Evolutionary conservation across 2,113 vertebrate genomes (phyloP).

Genomic region (Rhinichthys klamathensis): DNA sequence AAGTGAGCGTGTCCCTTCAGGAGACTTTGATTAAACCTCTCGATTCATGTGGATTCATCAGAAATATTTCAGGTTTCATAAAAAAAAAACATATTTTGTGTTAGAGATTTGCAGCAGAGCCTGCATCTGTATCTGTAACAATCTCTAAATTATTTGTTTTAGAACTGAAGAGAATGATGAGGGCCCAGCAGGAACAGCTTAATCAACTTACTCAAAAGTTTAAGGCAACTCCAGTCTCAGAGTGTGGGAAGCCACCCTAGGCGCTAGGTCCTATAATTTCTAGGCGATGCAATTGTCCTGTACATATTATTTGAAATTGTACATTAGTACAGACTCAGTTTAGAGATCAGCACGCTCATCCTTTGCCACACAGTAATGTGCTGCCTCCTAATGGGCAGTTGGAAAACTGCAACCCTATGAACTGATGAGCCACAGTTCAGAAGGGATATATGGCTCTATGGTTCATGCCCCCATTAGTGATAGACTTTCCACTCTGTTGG

Average conservation of each 20-base stretch:
- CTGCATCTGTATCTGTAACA: no score
- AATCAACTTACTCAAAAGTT: neutral
- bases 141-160: no score
- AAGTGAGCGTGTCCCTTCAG: no score
- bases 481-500: neutral
- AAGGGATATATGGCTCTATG: neutral
- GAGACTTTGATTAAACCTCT: no score
- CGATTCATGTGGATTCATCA: no score
- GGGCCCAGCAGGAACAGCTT: no score
- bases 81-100: no score
- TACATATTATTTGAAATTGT: neutral
- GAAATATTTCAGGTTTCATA: no score
- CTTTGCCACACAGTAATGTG: slow-evolving; percentile 42
- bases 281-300: neutral
- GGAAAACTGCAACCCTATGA: slow-evolving; percentile 8
- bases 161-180: no score
- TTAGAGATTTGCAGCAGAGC: no score
- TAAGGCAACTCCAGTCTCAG: neutral
- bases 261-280: neutral
- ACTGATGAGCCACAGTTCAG: slow-evolving; percentile 12
- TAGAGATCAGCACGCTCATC: neutral
- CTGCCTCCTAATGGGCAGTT: neutral
- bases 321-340: neutral
- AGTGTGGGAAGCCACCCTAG: neutral
- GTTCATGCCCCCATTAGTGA: neutral